Base-by-base conservation (phyloP, 1,140 invertebrate species). In the Procambarus virginalis region DNA sequence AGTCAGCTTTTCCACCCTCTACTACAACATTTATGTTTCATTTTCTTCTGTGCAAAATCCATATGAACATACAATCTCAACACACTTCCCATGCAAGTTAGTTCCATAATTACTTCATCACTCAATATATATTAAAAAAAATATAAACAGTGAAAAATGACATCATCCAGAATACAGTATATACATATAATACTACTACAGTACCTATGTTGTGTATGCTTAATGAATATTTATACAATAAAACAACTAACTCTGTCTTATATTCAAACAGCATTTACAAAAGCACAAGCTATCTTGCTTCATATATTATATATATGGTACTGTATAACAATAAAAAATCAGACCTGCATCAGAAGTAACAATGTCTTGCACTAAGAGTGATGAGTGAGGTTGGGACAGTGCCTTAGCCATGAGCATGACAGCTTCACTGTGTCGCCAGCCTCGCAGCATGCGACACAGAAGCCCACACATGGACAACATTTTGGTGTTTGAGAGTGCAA, bases 391-490 rank as follows among this genome's bases (percentile, higher is more conserved):
- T 58, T 89, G 80, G 49, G 87, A 82, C 10, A 89, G 87, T 46
- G 87, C 87, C 12, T 76, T 73, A 6, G 87, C 87, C 87, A 89
- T 89, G 3, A 89, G 73, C 80, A 89, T 83, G 8, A 89, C 87
- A 48, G 87, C 87, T 80, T 89, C 68, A 34, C 75, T 83, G 87
- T 89, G 87, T 55, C 87, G 87, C 87, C 87, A 89, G 22, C 87
- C 87, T 68, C 87, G 87, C 80, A 89, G 80, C 80, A 89, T 76
- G 45, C 68, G 75, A 73, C 87, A 89, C 81, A 89, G 81, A 51
- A 89, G 58, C 34, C 87, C 87, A 51, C 87, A 89, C 87, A 89
- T 84, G 20, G 87, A 89, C 87, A 89, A 14, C 87, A 89, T 89
- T 48, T 22, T 83, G 86, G 51, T 51, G 22, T 85, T 22, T 83